Evolutionary conservation across 2,113 vertebrate genomes (phyloP).

Genomic region (Procavia capensis): DNA sequence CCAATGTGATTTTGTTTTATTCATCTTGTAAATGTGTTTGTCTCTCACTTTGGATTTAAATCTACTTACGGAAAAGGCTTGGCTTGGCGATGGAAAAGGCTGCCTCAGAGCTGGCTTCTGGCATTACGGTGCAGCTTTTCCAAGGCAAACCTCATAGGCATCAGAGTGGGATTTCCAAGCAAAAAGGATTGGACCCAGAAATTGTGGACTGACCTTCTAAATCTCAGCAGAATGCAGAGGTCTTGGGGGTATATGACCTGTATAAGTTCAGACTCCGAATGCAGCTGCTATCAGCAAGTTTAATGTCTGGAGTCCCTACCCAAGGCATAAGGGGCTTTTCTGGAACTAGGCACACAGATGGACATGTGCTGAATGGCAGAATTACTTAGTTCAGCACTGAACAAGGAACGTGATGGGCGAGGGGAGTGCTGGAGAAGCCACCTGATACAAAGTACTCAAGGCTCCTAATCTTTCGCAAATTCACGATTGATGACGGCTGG

Average conservation of each 20-base stretch:
- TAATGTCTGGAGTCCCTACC: not conserved
- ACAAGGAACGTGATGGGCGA: not conserved
- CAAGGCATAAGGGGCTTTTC: not conserved
- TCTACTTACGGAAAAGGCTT: constrained; percentile 31
- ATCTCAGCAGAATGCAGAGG: not conserved
- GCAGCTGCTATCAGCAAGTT: not conserved
- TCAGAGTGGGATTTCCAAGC: not conserved
- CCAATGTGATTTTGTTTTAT: constrained; percentile 32
- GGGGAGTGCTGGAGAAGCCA: not conserved
- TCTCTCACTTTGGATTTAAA: constrained; percentile 41
- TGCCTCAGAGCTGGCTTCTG: not conserved
- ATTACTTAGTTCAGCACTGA: not conserved
- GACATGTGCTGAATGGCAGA: not conserved
- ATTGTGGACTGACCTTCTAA: not conserved
- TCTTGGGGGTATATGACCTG: not conserved
- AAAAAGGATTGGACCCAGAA: not conserved
- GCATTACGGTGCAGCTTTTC: not conserved
- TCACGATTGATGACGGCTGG: not conserved
- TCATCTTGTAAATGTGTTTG: constrained; percentile 29
- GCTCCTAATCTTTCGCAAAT: not conserved
- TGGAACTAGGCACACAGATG: not conserved
- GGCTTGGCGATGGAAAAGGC: no score
- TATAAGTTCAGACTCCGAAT: not conserved
- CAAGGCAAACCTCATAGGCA: not conserved
- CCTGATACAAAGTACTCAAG: not conserved